Evolutionary conservation across 1,140 invertebrate species (phyloP), one percentile per base, ranked within the genome.

Genomic region (Drosophila mojavensis): DNA sequence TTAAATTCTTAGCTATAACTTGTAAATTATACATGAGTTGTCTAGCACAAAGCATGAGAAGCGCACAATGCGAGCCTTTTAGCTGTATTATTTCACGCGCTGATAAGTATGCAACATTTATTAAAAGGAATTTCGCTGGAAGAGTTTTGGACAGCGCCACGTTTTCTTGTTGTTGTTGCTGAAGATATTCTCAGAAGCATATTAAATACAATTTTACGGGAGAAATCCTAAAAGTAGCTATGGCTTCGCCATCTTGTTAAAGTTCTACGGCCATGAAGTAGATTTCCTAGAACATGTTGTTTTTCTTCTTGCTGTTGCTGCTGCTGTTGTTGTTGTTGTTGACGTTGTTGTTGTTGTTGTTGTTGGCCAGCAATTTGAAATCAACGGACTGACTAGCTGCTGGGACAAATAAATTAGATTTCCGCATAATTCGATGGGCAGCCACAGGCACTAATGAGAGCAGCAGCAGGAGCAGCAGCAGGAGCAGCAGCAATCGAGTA

Each of bases 341-440:
- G 48, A n/a, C 53, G 48, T 15, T 51, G 24, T n/a, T 50, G 59
- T 24, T 51, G 24, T n/a, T 50, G 59, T 24, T 48, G 53, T 50
- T 39, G 39, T 17, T 9, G 68, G 26, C 36, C 11, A 65, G 56
- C 70, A 67, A 73, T 73, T 67, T 73, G 63, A 73, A 58, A 73
- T 73, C 70, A 73, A 73, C 64, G 47, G 41, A 60, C 55, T 67
- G 70, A 24, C 41, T 47, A 26, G 55, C 47, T 58, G 45, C 58
- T 79, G 59, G 71, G 62, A 58, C 47, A 65, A 70, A 66, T 81
- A 81, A 86, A 85, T 81, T 86, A 81, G 71, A 72, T 79, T 78
- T 63, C 65, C 78, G 67, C 63, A 60, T 80, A 79, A 80, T 79
- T 69, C 72, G 73, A 66, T 62, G 78, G 76, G 54, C 65, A 71